Base-by-base conservation (phyloP, 1,140 invertebrate species). In the Drosophila watanabei region DNA sequence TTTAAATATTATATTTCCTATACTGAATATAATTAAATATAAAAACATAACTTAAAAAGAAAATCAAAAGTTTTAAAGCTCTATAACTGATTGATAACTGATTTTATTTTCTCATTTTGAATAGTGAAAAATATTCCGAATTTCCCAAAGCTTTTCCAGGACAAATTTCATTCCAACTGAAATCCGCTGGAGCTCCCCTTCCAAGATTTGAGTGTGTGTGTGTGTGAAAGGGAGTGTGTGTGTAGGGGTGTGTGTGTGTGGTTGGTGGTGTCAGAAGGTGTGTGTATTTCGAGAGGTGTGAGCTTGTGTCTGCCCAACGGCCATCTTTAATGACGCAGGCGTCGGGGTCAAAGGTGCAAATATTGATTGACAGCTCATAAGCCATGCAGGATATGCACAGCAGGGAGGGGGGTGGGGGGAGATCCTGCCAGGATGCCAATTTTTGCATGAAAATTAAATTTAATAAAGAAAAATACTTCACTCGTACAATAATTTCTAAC, bases 281-380 rank as follows among this genome's bases (percentile, higher is more conserved):
- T 62, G 58, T 51, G 35, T 63, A 32, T 52, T 52, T 32, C n/a
- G 49, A 9, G 45, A 72, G 69, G 69, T 73, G 70, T 72, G 70
- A 73, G 66, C 24, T 35, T 59, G 46, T 72, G 45, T 30, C 52
- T 41, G 66, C 35, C 70, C 54, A 37, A 30, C 45, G 68, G 70
- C 68, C 52, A 71, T 73, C 30, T 72, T 72, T 51, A 73, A 73
- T 73, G 68, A 72, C 43, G 37, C 70, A 72, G 68, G 52, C 70
- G 70, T 72, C 37, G 52, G 68, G 69, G 70, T 72, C 52, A 72
- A 59, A 71, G 70, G 68, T 73, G 70, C 66, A 73, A 73, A 73
- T 73, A 72, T 73, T 72, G 68, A 73, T 73, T 60, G 45, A 60
- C 68, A 73, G 52, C 56, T 33, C 30, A 71, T 52, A 24, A 14